phyloP scores from a whole-genome alignment of 2,888 invertebrate species.

The Antitype chi region DNA sequence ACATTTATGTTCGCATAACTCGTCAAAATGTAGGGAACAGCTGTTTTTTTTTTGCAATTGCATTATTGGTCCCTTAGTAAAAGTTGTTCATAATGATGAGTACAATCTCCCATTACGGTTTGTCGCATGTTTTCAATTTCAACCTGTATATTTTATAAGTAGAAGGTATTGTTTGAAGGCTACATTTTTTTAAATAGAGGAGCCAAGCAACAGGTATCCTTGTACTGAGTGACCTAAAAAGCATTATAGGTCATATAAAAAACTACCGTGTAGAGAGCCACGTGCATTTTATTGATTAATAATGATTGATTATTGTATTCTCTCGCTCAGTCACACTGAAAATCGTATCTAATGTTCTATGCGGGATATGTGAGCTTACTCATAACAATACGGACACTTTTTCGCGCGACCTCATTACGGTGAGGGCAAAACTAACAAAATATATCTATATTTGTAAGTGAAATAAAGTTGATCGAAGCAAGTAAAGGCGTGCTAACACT shows the following conservation, averaged over 20 bases:
- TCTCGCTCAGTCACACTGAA: not conserved
- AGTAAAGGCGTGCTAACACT: not conserved
- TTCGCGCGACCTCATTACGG: not conserved
- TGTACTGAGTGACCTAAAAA: constrained; percentile 20
- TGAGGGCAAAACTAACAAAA: not conserved
- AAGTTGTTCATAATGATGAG: no score
- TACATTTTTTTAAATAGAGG: not conserved
- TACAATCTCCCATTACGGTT: no score
- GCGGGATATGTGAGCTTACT: not conserved
- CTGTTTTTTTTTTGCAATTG: no score
- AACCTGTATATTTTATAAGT: no score
- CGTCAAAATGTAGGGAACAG: no score
- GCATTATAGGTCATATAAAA: constrained; percentile 20
- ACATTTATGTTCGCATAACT: no score
- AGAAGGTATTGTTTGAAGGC: not conserved
- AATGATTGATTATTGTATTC: not conserved
- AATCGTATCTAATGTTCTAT: not conserved
- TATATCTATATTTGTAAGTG: not conserved
- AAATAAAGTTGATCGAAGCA: no score
- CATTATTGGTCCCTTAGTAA: no score
- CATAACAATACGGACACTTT: not conserved
- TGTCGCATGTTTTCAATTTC: no score
- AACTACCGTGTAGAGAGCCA: not conserved
- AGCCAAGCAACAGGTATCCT: constrained; percentile 46
- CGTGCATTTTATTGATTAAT: constrained; percentile 7